Base-by-base conservation (phyloP, 2,113 vertebrate species). In the Forbesichthys papilliferus region DNA sequence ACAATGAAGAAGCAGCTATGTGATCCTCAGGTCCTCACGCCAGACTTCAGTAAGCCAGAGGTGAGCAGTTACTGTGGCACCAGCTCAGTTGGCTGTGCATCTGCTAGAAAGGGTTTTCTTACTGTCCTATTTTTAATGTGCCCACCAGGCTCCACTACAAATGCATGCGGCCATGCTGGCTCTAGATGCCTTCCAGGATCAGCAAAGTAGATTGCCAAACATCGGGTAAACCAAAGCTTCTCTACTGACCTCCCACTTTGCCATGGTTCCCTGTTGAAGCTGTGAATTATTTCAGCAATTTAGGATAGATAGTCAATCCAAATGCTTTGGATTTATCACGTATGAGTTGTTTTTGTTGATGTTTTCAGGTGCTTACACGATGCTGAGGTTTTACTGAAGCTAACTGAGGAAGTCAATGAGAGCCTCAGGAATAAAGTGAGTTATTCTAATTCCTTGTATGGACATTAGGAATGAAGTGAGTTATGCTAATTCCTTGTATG, bases 31-130 rank as follows among this genome's bases (percentile, higher is more conserved):
- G 94, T 91, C 65, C 91, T 99, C 63, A 91, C 87, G 80, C 94
- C 92, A 1, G 98, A 99, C 89, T 97, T 95, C 78, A 98, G 97
- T 90, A 98, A 96, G 87, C 94, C 96, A 75, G 95, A 98, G 95
- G 98, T 98, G 89, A 93, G 85, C 61, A 13, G 20, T 66, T 9
- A 8, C 64, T 65, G 10, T 20, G 13, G 46, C 13, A 48, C 1
- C 5, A 61, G 33, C 58, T 61, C n/a, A 57, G 7, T 42, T 67
- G 60, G 9, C 65, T 12, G 60, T 68, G 53, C 61, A 49, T 9
- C 7, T 12, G 5, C 6, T 53, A 2, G 20, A 33, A 3, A 5
- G 6, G 67, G 65, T 78, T 58, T 51, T 71, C 11, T 80, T 53
- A 61, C n/a, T 55, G 14, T 62, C 20, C 3, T 33, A 57, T 59